phyloP scores from a whole-genome alignment of 2,797 vertebrate genomes.

The Cuniculus paca region DNA sequence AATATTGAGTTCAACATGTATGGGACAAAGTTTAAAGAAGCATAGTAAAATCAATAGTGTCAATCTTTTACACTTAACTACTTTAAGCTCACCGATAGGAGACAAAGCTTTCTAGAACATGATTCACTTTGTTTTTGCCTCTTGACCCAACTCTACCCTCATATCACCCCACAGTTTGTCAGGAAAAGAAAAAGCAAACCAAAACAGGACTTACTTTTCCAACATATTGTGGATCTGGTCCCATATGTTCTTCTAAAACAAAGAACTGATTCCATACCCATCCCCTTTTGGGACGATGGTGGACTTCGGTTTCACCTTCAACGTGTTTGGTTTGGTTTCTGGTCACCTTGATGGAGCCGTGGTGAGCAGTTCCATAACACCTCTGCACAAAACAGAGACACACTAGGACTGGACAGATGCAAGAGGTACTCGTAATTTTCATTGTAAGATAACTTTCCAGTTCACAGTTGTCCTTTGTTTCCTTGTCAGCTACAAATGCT shows the following conservation, averaged over 20 bases:
- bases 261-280: slow-evolving; percentile 99
- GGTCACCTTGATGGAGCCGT: slow-evolving; percentile 90
- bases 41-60: neutral
- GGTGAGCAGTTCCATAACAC: slow-evolving; percentile 93
- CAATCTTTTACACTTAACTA: neutral
- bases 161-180: neutral
- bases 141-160: neutral
- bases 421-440: slow-evolving; percentile 95
- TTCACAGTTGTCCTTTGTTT: slow-evolving; percentile 82
- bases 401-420: slow-evolving; percentile 96
- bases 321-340: slow-evolving; percentile 95
- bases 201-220: slow-evolving; percentile 93
- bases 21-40: neutral
- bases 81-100: neutral
- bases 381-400: slow-evolving; percentile 98
- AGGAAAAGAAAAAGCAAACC: neutral
- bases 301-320: slow-evolving; percentile 96
- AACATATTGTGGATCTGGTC: slow-evolving; percentile 97
- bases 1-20: neutral
- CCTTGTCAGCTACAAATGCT: slow-evolving; percentile 86
- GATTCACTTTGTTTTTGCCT: neutral
- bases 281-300: slow-evolving; percentile 98
- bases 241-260: slow-evolving; percentile 99
- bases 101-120: neutral
- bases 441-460: slow-evolving; percentile 91